Evolutionary conservation across 2,888 invertebrate species (phyloP).

Genomic region (Aplocera efformata): DNA sequence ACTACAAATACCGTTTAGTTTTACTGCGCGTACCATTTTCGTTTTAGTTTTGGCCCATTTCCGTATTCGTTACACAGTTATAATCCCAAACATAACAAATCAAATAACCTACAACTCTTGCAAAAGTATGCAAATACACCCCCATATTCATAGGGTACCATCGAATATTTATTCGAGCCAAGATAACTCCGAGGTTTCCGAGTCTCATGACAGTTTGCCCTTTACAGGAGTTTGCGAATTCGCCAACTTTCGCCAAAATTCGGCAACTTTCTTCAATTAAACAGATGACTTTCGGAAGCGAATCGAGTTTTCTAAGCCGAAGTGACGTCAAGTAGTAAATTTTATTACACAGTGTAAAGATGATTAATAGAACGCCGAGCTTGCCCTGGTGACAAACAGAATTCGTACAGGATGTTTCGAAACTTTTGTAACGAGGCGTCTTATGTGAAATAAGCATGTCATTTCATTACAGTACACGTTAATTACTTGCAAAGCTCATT

Average conservation of each 20-base stretch:
- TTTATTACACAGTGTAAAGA: constrained; percentile 48
- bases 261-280: constrained; percentile 47
- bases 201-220: constrained; percentile 24
- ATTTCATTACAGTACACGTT: no score
- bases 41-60: no score
- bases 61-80: no score
- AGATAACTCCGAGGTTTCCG: constrained; percentile 18
- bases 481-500: no score
- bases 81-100: constrained; percentile 7
- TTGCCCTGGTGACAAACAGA: constrained; percentile 44
- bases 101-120: constrained; percentile 11
- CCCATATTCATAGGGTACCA: constrained; percentile 22
- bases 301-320: constrained; percentile 25
- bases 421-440: constrained; percentile 20
- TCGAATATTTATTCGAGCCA: constrained; percentile 11
- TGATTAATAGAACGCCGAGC: constrained; percentile 49
- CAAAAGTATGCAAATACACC: constrained; percentile 24
- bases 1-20: no score
- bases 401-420: constrained; percentile 36
- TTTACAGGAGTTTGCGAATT: constrained; percentile 24
- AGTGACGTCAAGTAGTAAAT: constrained; percentile 51
- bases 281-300: constrained; percentile 45
- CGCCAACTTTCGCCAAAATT: constrained; percentile 37
- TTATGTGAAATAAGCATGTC: neutral
- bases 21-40: no score